Evolutionary conservation across 2,888 invertebrate genomes (phyloP).

Genomic region (Antheraea yamamai): DNA sequence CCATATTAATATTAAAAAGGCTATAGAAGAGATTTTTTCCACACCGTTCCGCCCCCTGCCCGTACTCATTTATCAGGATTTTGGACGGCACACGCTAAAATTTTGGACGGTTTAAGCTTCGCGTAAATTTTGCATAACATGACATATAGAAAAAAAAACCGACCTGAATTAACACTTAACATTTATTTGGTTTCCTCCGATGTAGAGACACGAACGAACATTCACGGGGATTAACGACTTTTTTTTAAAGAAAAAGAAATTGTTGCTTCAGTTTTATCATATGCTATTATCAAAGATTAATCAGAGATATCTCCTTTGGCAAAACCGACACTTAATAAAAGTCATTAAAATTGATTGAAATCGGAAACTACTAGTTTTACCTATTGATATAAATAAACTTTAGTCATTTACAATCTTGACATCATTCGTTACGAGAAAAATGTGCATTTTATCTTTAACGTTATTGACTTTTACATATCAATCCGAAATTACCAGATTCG

Average conservation of each 20-base stretch:
- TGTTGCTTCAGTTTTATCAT: not conserved
- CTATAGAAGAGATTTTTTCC: slow-evolving; percentile 61
- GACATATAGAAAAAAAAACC: slow-evolving; percentile 69
- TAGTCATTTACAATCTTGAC: not conserved
- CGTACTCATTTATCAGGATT: slow-evolving; percentile 85
- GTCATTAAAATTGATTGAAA: not conserved
- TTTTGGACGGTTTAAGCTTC: slow-evolving; percentile 80
- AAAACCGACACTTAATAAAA: not conserved
- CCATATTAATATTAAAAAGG: slow-evolving; percentile 64
- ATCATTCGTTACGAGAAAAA: not conserved
- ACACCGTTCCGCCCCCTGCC: slow-evolving; percentile 57
- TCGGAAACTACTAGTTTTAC: not conserved
- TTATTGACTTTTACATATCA: not conserved
- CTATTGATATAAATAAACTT: not conserved
- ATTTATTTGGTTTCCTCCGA: slow-evolving; percentile 37
- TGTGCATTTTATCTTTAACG: not conserved
- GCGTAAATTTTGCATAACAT: slow-evolving; percentile 80
- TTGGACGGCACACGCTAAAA: slow-evolving; percentile 84
- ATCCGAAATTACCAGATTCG: no score
- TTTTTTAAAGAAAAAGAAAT: not conserved
- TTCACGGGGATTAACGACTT: slow-evolving; percentile 3
- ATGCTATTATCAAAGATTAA: not conserved
- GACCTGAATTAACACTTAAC: slow-evolving; percentile 58
- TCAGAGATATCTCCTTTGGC: not conserved
- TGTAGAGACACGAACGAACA: not conserved